Evolutionary conservation across 2,888 invertebrate genomes (phyloP).

Genomic region (Macrostomum cliftonense): DNA sequence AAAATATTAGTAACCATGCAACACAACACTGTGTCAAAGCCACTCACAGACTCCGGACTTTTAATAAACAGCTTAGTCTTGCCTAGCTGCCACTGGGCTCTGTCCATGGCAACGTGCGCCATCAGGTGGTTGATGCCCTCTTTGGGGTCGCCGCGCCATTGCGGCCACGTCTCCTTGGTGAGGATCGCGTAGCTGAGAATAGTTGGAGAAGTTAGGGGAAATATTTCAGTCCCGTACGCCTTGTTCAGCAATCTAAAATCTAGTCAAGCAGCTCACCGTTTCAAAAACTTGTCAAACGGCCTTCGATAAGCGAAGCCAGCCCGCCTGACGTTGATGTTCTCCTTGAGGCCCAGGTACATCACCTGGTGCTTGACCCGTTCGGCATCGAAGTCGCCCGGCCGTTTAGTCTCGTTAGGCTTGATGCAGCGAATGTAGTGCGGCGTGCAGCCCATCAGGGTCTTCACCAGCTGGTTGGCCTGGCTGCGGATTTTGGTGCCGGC

Average conservation of each 20-base stretch:
- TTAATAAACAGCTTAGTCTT: constrained; percentile 50
- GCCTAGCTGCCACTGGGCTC: constrained; percentile 48
- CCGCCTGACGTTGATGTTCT: constrained; percentile 49
- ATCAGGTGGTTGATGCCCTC: constrained; percentile 46
- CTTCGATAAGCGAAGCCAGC: constrained; percentile 52
- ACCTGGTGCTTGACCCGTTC: constrained; percentile 48
- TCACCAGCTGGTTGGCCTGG: constrained; percentile 49
- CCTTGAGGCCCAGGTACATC: constrained; percentile 50
- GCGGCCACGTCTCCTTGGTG: constrained; percentile 48
- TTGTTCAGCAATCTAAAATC: no score
- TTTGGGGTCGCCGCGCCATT: constrained; percentile 43
- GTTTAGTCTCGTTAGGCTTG: constrained; percentile 52
- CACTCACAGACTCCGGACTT: constrained; percentile 41
- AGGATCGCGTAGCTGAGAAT: constrained; percentile 47
- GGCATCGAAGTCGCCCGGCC: constrained; percentile 49
- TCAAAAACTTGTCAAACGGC: constrained; percentile 46
- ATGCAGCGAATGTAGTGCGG: constrained; percentile 54
- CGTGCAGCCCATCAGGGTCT: constrained; percentile 48
- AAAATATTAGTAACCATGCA: no score
- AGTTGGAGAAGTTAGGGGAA: not conserved
- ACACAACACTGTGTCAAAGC: no score
- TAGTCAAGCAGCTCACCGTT: constrained; percentile 39
- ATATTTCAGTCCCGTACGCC: no score
- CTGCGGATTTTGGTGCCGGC: constrained; percentile 49
- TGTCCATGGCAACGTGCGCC: constrained; percentile 44